Conservation (phyloP, 2,888 invertebrate genomes). For the Julus scanicus region DNA sequence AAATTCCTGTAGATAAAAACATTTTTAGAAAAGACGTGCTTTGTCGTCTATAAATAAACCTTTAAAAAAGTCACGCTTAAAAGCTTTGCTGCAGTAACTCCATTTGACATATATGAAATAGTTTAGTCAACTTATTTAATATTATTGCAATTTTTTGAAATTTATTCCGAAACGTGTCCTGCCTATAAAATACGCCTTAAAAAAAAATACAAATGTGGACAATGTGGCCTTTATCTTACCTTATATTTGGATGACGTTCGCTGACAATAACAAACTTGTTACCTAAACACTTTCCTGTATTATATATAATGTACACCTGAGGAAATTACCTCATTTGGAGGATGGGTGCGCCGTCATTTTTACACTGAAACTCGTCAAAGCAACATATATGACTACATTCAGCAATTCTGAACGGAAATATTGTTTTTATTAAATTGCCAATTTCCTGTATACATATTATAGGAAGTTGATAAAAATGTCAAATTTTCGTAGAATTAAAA, state of each 20-base stretch:
- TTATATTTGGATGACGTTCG: not conserved
- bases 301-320: slow-evolving; percentile 31
- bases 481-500: not conserved
- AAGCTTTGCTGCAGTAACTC: not conserved
- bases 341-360: slow-evolving; percentile 19
- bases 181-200: not conserved
- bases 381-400: not conserved
- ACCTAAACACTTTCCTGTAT: not conserved
- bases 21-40: not conserved
- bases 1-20: slow-evolving; percentile 13
- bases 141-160: not conserved
- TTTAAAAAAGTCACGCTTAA: not conserved
- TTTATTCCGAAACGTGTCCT: not conserved
- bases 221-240: not conserved
- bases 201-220: not conserved
- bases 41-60: not conserved
- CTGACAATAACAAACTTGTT: not conserved
- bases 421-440: slow-evolving; percentile 21
- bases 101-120: not conserved
- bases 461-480: slow-evolving; percentile 5
- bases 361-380: slow-evolving; percentile 22
- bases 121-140: not conserved
- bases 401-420: not conserved
- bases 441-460: not conserved
- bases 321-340: slow-evolving; percentile 30